Conservation (phyloP, 2,888 invertebrate genomes). For the Bembecia ichneumoniformis region DNA sequence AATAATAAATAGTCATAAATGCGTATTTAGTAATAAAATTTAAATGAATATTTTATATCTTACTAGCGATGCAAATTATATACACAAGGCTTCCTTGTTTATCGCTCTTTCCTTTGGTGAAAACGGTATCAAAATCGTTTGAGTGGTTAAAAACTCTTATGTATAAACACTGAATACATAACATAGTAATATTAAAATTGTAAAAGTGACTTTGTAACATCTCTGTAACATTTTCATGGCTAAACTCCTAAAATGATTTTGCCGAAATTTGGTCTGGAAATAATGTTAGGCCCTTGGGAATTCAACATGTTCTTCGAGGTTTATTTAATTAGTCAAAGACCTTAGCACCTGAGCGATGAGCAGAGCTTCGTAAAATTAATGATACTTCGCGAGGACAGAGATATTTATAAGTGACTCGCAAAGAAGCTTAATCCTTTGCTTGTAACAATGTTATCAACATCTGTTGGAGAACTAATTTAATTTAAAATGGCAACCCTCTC, state of each 20-base stretch:
- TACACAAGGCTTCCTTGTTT: no score
- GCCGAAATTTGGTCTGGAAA: no score
- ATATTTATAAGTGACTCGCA: background rate
- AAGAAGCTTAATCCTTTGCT: background rate
- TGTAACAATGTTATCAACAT: background rate
- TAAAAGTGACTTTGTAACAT: background rate
- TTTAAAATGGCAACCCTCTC: background rate
- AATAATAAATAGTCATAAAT: no score
- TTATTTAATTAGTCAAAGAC: conserved; percentile 29
- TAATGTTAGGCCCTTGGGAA: no score
- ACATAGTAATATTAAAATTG: no score
- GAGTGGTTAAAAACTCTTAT: no score
- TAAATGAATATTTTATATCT: no score
- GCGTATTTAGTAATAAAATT: no score
- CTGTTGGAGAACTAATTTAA: background rate
- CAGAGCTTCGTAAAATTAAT: conserved; percentile 20
- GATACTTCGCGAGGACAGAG: conserved; percentile 7
- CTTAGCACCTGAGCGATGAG: conserved; percentile 19
- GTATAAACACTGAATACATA: no score
- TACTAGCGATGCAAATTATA: no score
- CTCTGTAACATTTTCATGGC: background rate
- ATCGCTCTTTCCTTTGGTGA: no score
- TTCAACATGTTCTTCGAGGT: conserved; percentile 7
- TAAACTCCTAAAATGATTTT: background rate
- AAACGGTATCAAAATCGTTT: no score